Conservation (phyloP, 2,113 vertebrate species). For the Mugil cephalus region DNA sequence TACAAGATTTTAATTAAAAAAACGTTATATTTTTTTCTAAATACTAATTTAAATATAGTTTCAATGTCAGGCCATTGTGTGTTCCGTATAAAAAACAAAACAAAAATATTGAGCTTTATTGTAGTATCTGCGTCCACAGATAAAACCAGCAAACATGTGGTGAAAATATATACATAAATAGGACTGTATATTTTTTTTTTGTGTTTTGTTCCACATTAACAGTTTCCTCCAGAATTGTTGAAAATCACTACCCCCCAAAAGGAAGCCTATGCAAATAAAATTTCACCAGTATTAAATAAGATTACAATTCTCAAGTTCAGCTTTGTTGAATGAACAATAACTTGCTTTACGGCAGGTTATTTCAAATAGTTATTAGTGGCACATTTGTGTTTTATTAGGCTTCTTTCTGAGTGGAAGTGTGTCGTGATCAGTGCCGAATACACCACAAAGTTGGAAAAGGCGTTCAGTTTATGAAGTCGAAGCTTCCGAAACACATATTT, state of each 20-base stretch:
- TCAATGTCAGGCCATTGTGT: conserved; percentile 6
- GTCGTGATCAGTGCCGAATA: not conserved
- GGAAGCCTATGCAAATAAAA: not conserved
- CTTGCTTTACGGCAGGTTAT: not conserved
- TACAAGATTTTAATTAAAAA: not conserved
- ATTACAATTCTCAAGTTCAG: not conserved
- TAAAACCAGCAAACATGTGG: not conserved
- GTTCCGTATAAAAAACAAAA: not conserved
- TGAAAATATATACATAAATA: not conserved
- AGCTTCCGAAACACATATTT: not conserved
- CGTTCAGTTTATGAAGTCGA: not conserved
- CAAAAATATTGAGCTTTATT: not conserved
- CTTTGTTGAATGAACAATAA: conserved; percentile 1
- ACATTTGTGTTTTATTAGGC: not conserved
- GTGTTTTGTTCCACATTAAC: not conserved
- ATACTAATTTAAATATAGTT: not conserved
- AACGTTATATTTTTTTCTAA: not conserved
- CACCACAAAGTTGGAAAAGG: conserved; percentile 37
- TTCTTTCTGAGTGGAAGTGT: not conserved
- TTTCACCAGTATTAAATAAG: not conserved
- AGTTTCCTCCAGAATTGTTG: not conserved
- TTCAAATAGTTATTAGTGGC: not conserved
- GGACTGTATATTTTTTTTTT: too few species aligned
- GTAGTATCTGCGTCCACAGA: too few species aligned
- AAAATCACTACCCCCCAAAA: conserved; percentile 6